Conservation (phyloP, 2,113 vertebrate species). For the Choloepus hoffmanni region DNA sequence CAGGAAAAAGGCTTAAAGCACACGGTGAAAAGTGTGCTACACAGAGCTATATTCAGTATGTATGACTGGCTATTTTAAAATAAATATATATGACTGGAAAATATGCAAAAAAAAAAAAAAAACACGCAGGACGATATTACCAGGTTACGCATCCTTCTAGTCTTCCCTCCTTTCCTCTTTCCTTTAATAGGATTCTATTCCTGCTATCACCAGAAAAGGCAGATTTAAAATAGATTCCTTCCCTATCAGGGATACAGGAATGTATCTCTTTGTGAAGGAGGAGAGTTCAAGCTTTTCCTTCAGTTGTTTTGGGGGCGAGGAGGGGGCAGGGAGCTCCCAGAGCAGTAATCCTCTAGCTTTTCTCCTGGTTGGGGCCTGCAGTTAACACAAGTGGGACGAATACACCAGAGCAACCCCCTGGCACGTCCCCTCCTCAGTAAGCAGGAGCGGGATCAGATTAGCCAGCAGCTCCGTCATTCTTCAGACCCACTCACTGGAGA, state of each 20-base stretch:
- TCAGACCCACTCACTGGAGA: slow-evolving; percentile 77
- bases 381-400: slow-evolving; percentile 51
- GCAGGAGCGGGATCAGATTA: slow-evolving; percentile 68
- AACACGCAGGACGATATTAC: background rate
- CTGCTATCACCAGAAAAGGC: slow-evolving; percentile 45
- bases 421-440: slow-evolving; percentile 57
- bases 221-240: slow-evolving; percentile 52
- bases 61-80: slow-evolving; percentile 7
- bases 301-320: slow-evolving; percentile 72
- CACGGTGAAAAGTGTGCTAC: background rate
- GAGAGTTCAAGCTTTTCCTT: slow-evolving; percentile 37
- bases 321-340: slow-evolving; percentile 85
- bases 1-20: background rate
- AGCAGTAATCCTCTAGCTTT: slow-evolving; percentile 87
- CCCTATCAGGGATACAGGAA: background rate
- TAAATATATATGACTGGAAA: background rate
- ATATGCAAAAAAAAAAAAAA: slow-evolving; percentile 1
- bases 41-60: background rate
- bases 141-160: background rate
- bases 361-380: slow-evolving; percentile 12
- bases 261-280: background rate
- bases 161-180: background rate
- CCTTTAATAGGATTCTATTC: slow-evolving; percentile 15
- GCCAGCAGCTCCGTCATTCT: slow-evolving; percentile 64
- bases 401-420: slow-evolving; percentile 51